These are phyloP conservation scores for Acleris literana DNA, from an alignment of 2,888 invertebrate species.

Conservation along the genomic window DNA sequence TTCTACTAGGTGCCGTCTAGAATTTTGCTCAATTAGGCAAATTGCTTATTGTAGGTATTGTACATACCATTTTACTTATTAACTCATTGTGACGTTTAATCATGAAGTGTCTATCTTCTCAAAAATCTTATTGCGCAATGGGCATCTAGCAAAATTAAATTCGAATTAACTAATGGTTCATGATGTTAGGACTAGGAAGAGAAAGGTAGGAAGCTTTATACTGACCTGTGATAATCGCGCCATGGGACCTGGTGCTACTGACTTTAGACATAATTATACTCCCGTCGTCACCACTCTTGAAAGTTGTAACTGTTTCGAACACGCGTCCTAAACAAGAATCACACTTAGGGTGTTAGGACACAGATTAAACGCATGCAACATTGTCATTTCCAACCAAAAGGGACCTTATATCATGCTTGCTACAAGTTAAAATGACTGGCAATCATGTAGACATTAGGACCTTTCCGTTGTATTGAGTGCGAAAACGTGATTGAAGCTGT, in stretches of 20 bases:
- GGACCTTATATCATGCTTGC: not conserved
- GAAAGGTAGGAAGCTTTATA: slow-evolving; percentile 70
- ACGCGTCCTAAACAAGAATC: slow-evolving; percentile 83
- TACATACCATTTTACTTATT: too few relatives aligned
- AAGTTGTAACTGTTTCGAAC: slow-evolving; percentile 81
- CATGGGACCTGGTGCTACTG: slow-evolving; percentile 85
- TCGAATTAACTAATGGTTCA: slow-evolving; percentile 28
- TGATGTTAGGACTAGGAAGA: slow-evolving; percentile 50
- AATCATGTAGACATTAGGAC: not conserved
- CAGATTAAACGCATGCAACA: slow-evolving; percentile 76
- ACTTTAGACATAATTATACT: slow-evolving; percentile 81
- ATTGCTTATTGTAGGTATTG: too few relatives aligned
- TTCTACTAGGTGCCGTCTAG: slow-evolving; percentile 6
- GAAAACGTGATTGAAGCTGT: slow-evolving; percentile 74
- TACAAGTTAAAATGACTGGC: not conserved
- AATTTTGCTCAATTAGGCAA: not conserved
- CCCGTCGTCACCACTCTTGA: slow-evolving; percentile 78
- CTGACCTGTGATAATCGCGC: slow-evolving; percentile 86
- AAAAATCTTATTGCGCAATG: not conserved
- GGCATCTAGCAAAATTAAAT: slow-evolving; percentile 25
- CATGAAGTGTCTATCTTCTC: too few relatives aligned
- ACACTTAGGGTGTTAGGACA: slow-evolving; percentile 78
- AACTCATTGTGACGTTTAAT: too few relatives aligned
- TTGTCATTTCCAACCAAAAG: slow-evolving; percentile 38
- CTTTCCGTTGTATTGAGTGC: slow-evolving; percentile 41